These are phyloP conservation scores for Distichodus sexfasciatus DNA, from an alignment of 2,797 vertebrate species.

Conservation along the genomic window DNA sequence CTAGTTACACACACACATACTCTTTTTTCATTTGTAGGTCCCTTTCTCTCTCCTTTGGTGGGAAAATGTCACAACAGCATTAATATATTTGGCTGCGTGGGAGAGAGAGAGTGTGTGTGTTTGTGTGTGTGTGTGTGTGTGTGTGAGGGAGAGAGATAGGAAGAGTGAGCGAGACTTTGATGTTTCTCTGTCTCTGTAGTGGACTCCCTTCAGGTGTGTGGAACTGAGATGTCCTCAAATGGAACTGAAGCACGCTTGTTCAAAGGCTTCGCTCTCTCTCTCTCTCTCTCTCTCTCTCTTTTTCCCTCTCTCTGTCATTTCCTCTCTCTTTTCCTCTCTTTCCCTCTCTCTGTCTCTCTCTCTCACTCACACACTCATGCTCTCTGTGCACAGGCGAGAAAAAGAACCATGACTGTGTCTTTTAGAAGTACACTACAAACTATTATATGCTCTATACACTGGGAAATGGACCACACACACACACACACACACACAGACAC, in stretches of 20 bases:
- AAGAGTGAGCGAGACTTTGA: conserved; percentile 38
- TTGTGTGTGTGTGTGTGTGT: background rate
- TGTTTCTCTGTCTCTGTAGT: conserved; percentile 49
- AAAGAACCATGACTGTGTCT: background rate
- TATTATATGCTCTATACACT: conserved; percentile 1
- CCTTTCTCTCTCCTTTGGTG: conserved; percentile 10
- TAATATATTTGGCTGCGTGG: conserved; percentile 19
- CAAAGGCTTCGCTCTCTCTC: conserved; percentile 14
- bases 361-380: background rate
- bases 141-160: background rate
- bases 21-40: conserved; percentile 14
- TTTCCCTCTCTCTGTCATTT: conserved; percentile 6
- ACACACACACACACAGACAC: background rate
- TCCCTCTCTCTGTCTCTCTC: background rate
- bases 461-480: background rate
- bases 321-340: background rate
- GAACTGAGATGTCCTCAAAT: conserved; percentile 38
- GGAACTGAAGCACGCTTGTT: conserved; percentile 17
- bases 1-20: too few species aligned
- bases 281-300: conserved; percentile 3
- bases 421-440: background rate
- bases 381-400: background rate
- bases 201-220: conserved; percentile 46
- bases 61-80: conserved; percentile 40
- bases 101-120: background rate